phyloP scores from a whole-genome alignment of 2,113 vertebrate species.

The Onychostoma macrolepis region DNA sequence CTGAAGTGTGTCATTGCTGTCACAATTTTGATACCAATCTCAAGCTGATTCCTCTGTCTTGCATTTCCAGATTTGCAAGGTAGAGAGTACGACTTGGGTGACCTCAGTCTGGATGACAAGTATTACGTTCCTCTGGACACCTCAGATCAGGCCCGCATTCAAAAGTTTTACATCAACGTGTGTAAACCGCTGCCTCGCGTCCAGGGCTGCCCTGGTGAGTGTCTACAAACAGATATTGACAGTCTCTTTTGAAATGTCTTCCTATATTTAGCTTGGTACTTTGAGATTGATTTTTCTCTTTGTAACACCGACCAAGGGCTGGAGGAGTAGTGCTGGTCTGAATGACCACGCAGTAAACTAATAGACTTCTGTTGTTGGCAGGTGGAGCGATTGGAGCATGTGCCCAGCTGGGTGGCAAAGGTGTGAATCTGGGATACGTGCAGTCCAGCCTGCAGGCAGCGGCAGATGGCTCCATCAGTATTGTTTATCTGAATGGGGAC shows the following conservation, averaged over 20 bases:
- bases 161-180: constrained; percentile 88
- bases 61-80: constrained; percentile 81
- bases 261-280: neutral
- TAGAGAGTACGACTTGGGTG: constrained; percentile 91
- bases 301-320: neutral
- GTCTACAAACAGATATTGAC: neutral
- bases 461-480: constrained; percentile 86
- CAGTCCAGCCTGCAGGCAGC: constrained; percentile 86
- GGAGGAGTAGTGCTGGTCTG: neutral
- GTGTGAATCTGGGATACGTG: constrained; percentile 85
- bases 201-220: constrained; percentile 80
- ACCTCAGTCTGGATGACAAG: constrained; percentile 77
- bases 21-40: neutral
- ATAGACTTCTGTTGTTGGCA: constrained; percentile 61
- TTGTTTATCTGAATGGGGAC: constrained; percentile 89
- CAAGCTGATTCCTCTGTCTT: neutral
- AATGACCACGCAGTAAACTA: neutral
- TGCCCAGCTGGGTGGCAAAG: constrained; percentile 65
- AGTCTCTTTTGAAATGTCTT: no score
- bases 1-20: neutral
- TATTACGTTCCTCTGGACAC: constrained; percentile 87
- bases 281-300: neutral
- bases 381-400: constrained; percentile 89
- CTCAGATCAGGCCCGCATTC: constrained; percentile 65
- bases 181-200: constrained; percentile 85